phyloP scores from a whole-genome alignment of 92 coral and sea anemone genomes.

The Blastomussa wellsi region DNA sequence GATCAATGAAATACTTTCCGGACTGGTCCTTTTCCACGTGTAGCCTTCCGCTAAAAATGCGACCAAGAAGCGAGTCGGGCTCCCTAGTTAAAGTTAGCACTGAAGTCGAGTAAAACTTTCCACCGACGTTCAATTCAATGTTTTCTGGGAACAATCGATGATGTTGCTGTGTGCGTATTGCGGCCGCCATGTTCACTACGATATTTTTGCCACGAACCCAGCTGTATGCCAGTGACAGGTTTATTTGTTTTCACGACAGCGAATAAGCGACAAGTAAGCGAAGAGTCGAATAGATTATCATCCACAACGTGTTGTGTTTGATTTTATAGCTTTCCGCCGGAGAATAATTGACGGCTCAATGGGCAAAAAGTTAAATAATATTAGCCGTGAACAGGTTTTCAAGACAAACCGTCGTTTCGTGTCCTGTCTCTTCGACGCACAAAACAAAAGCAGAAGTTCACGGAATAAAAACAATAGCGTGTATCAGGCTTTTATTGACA shows the following conservation, averaged over 20 bases:
- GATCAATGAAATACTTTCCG: slow-evolving; percentile 92
- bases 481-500: not conserved
- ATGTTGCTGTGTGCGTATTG: slow-evolving; percentile 45
- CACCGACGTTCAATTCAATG: slow-evolving; percentile 96
- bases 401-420: slow-evolving; percentile 7
- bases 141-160: slow-evolving; percentile 89
- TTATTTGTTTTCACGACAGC: slow-evolving; percentile 35
- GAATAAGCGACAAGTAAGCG: slow-evolving; percentile 23
- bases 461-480: not conserved
- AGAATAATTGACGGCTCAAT: slow-evolving; percentile 15
- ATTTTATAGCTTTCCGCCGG: slow-evolving; percentile 19
- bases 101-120: slow-evolving; percentile 86
- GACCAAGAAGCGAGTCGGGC: slow-evolving; percentile 80
- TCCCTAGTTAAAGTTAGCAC: slow-evolving; percentile 84
- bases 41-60: slow-evolving; percentile 84
- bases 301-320: slow-evolving; percentile 29
- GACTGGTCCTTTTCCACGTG: slow-evolving; percentile 65
- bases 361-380: slow-evolving; percentile 13
- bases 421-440: not conserved
- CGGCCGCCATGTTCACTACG: slow-evolving; percentile 56
- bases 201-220: slow-evolving; percentile 12
- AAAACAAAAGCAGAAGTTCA: not conserved
- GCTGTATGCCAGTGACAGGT: slow-evolving; percentile 7
- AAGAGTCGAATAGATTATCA: slow-evolving; percentile 32
- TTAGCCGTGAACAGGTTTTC: not conserved